phyloP scores from a whole-genome alignment of 2,888 invertebrate genomes.

The Hyalella azteca region DNA sequence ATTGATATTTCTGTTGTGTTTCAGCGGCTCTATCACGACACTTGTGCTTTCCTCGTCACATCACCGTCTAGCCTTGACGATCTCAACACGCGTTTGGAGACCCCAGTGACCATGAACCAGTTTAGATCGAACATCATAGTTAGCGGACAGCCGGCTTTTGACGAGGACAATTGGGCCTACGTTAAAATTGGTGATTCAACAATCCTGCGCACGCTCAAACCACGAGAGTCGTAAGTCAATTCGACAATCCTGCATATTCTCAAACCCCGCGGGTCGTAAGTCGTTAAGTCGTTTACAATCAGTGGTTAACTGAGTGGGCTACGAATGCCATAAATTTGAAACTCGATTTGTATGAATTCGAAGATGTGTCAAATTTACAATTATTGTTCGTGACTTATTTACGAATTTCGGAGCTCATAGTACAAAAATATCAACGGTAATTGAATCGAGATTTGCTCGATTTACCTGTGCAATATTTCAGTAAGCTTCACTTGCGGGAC shows the following conservation, averaged over 20 bases:
- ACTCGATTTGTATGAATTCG: too few relatives aligned
- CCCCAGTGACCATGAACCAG: conserved; percentile 35
- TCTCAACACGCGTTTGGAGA: conserved; percentile 40
- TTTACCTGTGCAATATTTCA: too few relatives aligned
- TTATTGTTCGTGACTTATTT: too few relatives aligned
- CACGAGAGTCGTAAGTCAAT: conserved; percentile 48
- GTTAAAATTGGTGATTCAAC: conserved; percentile 43
- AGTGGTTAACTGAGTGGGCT: too few relatives aligned
- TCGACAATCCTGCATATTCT: not conserved
- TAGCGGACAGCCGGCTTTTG: conserved; percentile 30
- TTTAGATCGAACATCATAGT: conserved; percentile 46
- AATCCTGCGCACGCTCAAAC: conserved; percentile 45
- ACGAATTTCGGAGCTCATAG: too few relatives aligned
- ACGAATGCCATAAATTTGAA: too few relatives aligned
- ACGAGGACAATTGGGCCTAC: conserved; percentile 48
- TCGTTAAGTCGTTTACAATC: too few relatives aligned
- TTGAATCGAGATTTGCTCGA: too few relatives aligned
- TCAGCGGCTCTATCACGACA: conserved; percentile 40
- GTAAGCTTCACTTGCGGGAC: too few relatives aligned
- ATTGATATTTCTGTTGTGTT: not conserved
- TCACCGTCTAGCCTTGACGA: conserved; percentile 40
- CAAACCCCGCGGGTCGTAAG: too few relatives aligned
- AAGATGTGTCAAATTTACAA: too few relatives aligned
- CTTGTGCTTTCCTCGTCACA: conserved; percentile 28
- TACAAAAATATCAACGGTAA: too few relatives aligned